phyloP scores from a whole-genome alignment of 2,888 invertebrate species.

The Drosophila limbata region DNA sequence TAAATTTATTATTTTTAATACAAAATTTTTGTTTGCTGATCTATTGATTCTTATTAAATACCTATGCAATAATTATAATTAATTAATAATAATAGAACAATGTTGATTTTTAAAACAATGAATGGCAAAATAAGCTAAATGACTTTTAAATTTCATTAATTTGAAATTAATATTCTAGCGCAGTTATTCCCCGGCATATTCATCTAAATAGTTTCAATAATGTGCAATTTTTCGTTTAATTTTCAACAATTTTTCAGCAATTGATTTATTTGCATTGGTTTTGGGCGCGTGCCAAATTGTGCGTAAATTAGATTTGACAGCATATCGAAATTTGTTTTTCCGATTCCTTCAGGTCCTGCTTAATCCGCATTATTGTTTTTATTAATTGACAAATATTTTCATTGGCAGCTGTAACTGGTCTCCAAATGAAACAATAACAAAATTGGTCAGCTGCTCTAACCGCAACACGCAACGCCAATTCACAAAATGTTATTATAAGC shows the following conservation, averaged over 20 bases:
- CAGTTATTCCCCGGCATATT: neutral
- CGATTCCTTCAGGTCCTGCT: neutral
- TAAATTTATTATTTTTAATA: too few relatives aligned
- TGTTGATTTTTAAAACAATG: too few relatives aligned
- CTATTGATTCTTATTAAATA: too few relatives aligned
- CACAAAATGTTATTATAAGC: slow-evolving; percentile 4
- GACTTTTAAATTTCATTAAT: neutral
- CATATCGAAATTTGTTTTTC: slow-evolving; percentile 10
- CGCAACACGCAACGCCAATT: slow-evolving; percentile 28
- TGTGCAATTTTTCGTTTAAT: slow-evolving; percentile 7
- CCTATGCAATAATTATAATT: too few relatives aligned
- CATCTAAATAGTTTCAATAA: neutral
- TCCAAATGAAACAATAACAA: slow-evolving; percentile 58
- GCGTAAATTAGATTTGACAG: slow-evolving; percentile 48
- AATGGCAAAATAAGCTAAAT: neutral
- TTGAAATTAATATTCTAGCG: neutral
- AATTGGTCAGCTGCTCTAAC: slow-evolving; percentile 30
- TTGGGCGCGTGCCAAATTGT: slow-evolving; percentile 41
- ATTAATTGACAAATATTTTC: slow-evolving; percentile 69
- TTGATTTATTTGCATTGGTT: slow-evolving; percentile 37
- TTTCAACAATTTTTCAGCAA: slow-evolving; percentile 21
- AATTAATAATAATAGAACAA: too few relatives aligned
- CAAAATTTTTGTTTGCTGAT: too few relatives aligned
- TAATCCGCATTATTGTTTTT: slow-evolving; percentile 16
- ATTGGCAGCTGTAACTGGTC: slow-evolving; percentile 24